Evolutionary conservation across 1,140 invertebrate genomes (phyloP).

Genomic region (Lasaia peninsularis): DNA sequence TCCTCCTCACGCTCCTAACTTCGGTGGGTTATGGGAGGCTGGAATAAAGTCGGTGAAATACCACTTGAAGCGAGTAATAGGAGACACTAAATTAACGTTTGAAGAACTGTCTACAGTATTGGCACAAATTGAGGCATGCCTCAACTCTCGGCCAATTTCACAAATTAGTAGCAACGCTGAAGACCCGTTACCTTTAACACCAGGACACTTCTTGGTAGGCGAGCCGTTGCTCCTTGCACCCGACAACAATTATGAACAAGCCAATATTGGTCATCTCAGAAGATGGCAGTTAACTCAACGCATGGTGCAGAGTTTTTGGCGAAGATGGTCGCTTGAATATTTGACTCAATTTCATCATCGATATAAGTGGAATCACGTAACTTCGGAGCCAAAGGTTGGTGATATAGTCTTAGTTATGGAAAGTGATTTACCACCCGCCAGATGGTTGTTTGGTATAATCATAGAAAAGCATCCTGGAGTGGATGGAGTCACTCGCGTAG

Average conservation of each 20-base stretch:
- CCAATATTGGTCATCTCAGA: conserved; percentile 8
- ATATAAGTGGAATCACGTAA: conserved; percentile 24
- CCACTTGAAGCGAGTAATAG: conserved; percentile 18
- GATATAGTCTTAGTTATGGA: conserved; percentile 26
- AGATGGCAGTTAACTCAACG: conserved; percentile 22
- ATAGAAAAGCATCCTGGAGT: conserved; percentile 22
- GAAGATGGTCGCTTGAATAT: conserved; percentile 24
- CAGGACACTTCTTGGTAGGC: conserved; percentile 22
- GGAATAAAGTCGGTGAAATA: conserved; percentile 21
- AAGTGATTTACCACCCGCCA: not conserved
- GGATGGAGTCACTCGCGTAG: conserved; percentile 26
- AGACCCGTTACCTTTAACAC: conserved; percentile 15
- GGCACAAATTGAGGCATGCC: conserved; percentile 21
- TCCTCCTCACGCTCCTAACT: conserved; percentile 22
- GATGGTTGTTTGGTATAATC: conserved; percentile 20
- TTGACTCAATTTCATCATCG: conserved; percentile 18
- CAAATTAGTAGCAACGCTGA: conserved; percentile 14
- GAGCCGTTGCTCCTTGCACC: conserved; percentile 18
- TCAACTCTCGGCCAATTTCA: conserved; percentile 21
- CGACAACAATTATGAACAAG: conserved; percentile 10
- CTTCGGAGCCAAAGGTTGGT: conserved; percentile 19
- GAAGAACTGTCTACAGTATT: conserved; percentile 17
- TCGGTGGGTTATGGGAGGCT: too few species aligned
- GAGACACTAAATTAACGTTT: conserved; percentile 16
- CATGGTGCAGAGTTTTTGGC: conserved; percentile 25